phyloP scores from a whole-genome alignment of 2,797 vertebrate species.

The Knipowitschia caucasica region DNA sequence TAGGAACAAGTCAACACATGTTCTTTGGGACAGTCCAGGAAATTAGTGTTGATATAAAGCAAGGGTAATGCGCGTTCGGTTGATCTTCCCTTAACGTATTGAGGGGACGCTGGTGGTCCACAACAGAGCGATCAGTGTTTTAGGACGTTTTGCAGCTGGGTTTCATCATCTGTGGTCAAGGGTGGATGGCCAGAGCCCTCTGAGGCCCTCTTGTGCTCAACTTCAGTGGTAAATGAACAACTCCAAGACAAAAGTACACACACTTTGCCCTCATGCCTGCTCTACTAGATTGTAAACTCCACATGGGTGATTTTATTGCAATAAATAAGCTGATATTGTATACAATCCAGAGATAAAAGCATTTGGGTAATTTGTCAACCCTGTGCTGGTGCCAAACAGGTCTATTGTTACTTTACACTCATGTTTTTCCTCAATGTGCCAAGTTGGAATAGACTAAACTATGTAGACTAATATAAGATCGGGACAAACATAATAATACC shows the following conservation, averaged over 20 bases:
- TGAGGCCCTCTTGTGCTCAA: slow-evolving; percentile 12
- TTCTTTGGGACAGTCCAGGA: not conserved
- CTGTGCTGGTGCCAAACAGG: slow-evolving; percentile 37
- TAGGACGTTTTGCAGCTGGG: slow-evolving; percentile 32
- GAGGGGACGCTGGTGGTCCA: slow-evolving; percentile 23
- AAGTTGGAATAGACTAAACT: not conserved
- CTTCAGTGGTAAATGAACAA: slow-evolving; percentile 45
- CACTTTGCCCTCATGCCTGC: slow-evolving; percentile 2
- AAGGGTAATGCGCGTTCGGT: slow-evolving; percentile 1
- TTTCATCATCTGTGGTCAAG: slow-evolving; percentile 55
- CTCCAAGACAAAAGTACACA: slow-evolving; percentile 5
- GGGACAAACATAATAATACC: slow-evolving; percentile 5
- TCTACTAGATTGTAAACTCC: not conserved
- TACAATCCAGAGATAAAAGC: slow-evolving; percentile 19
- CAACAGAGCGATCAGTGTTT: slow-evolving; percentile 28
- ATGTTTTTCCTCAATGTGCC: not conserved
- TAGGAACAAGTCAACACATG: not conserved
- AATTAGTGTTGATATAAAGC: not conserved
- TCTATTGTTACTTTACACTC: slow-evolving; percentile 27
- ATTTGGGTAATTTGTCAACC: slow-evolving; percentile 26
- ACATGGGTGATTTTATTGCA: no score
- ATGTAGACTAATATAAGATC: not conserved
- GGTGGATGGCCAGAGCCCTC: slow-evolving; percentile 23
- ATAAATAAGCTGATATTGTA: no score
- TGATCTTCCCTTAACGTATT: slow-evolving; percentile 9